Conservation (phyloP, 2,797 vertebrate species). For the Cirrhinus mrigala region DNA sequence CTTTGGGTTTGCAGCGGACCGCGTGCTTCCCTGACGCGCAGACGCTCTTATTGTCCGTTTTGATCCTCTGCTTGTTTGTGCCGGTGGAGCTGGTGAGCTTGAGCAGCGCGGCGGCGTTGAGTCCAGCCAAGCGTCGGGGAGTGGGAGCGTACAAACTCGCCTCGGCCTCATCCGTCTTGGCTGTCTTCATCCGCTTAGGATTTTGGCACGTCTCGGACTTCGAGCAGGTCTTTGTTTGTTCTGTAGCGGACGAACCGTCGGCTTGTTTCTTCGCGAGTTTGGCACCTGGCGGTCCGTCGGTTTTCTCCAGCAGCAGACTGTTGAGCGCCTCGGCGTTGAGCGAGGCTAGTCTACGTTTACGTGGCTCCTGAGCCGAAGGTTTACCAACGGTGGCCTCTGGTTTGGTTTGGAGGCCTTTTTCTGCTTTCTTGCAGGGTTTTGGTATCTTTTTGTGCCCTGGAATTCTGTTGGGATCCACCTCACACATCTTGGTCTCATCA, state of each 20-base stretch:
- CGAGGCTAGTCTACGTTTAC: slow-evolving; percentile 93
- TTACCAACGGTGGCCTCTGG: slow-evolving; percentile 32
- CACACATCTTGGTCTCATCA: slow-evolving; percentile 64
- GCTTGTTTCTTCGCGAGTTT: slow-evolving; percentile 72
- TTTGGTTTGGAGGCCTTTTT: slow-evolving; percentile 63
- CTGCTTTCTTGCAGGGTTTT: slow-evolving; percentile 59
- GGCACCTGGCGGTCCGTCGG: slow-evolving; percentile 72
- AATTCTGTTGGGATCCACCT: slow-evolving; percentile 49
- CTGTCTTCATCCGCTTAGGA: slow-evolving; percentile 72
- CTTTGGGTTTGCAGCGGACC: slow-evolving; percentile 62
- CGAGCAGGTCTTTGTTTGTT: slow-evolving; percentile 59
- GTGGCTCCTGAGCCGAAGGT: slow-evolving; percentile 78
- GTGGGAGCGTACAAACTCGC: slow-evolving; percentile 74
- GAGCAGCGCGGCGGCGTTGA: slow-evolving; percentile 93
- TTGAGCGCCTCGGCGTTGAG: slow-evolving; percentile 96
- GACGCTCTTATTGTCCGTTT: slow-evolving; percentile 69
- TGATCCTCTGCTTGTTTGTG: slow-evolving; percentile 75
- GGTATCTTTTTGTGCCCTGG: slow-evolving; percentile 55
- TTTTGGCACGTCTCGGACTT: slow-evolving; percentile 70
- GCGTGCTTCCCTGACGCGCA: slow-evolving; percentile 32
- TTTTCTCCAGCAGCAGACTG: slow-evolving; percentile 90
- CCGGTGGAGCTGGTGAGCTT: slow-evolving; percentile 89
- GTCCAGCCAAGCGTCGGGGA: slow-evolving; percentile 92
- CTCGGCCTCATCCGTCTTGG: slow-evolving; percentile 60
- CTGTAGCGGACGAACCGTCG: slow-evolving; percentile 61